A percentile compares a stretch with the other conserved stretches of the same genome.
Evolutionary conservation across 2,113 vertebrate species (phyloP).

Genomic region (Pseudorasbora parva): DNA sequence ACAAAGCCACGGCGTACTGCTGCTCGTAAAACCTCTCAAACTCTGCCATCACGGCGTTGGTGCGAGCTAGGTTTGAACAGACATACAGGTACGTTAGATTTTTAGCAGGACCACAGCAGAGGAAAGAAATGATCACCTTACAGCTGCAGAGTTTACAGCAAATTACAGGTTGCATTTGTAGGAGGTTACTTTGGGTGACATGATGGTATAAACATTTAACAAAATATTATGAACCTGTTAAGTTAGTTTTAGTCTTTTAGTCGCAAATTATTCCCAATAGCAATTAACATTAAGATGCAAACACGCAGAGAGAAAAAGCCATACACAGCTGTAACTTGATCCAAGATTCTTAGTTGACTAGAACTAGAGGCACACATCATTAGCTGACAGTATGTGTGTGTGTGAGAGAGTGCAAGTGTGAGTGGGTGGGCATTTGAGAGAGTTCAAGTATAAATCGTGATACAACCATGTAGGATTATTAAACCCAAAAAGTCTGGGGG

Average conservation of each 20-base stretch:
- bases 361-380: not conserved
- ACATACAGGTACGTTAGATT: not conserved
- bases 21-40: conserved; percentile 83
- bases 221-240: not conserved
- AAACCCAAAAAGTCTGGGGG: not conserved
- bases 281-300: not conserved
- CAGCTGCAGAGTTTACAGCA: not conserved
- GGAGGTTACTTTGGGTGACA: not conserved
- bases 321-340: conserved; percentile 2
- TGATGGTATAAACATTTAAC: not conserved
- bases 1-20: conserved; percentile 89
- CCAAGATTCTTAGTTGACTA: not conserved
- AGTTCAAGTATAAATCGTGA: not conserved
- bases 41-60: conserved; percentile 80
- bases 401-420: not conserved
- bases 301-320: not conserved
- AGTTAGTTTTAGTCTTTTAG: conserved; percentile 17
- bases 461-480: not conserved
- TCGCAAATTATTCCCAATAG: not conserved
- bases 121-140: not conserved
- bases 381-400: not conserved
- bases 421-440: not conserved
- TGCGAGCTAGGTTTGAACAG: conserved; percentile 76
- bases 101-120: not conserved
- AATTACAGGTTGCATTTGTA: not conserved